A percentile compares a stretch with the other conserved stretches of the same genome.
These are phyloP conservation scores for Sinotaia quadrata DNA, from an alignment of 2,888 invertebrate species.

Conservation along the genomic window DNA sequence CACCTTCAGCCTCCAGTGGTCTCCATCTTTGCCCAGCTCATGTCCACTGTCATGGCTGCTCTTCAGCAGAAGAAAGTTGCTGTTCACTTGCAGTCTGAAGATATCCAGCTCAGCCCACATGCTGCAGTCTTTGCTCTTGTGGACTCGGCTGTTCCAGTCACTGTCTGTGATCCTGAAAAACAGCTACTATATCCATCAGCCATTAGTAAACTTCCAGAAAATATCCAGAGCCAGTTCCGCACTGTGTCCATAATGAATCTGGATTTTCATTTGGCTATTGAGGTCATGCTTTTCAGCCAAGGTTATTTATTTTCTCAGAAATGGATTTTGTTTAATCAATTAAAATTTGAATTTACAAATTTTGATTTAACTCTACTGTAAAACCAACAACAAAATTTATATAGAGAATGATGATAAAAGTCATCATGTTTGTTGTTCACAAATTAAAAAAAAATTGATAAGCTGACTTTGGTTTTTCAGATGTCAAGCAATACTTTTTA, in stretches of 20 bases:
- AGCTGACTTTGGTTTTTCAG: too few relatives aligned
- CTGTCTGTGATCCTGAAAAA: conserved; percentile 60
- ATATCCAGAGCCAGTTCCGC: conserved; percentile 65
- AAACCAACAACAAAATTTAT: too few relatives aligned
- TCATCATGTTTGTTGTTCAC: too few relatives aligned
- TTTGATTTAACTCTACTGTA: too few relatives aligned
- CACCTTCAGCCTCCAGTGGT: conserved; percentile 56
- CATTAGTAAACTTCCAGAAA: conserved; percentile 59
- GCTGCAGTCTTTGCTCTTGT: conserved; percentile 65
- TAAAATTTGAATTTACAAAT: too few relatives aligned
- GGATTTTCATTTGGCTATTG: conserved; percentile 56
- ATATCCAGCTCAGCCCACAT: conserved; percentile 56
- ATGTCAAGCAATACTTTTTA: too few relatives aligned
- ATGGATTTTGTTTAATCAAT: too few relatives aligned
- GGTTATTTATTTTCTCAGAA: conserved; percentile 45
- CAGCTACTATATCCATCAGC: conserved; percentile 62
- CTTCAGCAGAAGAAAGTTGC: conserved; percentile 57
- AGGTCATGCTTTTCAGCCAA: conserved; percentile 67
- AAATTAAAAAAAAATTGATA: too few relatives aligned
- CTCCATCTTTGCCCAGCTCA: conserved; percentile 65
- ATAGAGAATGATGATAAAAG: too few relatives aligned
- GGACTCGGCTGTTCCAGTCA: conserved; percentile 56
- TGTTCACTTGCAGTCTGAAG: conserved; percentile 60
- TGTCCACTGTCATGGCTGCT: conserved; percentile 61
- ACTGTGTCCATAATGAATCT: conserved; percentile 63